Conservation (phyloP, 2,113 vertebrate species). For the Epinephelus lanceolatus region DNA sequence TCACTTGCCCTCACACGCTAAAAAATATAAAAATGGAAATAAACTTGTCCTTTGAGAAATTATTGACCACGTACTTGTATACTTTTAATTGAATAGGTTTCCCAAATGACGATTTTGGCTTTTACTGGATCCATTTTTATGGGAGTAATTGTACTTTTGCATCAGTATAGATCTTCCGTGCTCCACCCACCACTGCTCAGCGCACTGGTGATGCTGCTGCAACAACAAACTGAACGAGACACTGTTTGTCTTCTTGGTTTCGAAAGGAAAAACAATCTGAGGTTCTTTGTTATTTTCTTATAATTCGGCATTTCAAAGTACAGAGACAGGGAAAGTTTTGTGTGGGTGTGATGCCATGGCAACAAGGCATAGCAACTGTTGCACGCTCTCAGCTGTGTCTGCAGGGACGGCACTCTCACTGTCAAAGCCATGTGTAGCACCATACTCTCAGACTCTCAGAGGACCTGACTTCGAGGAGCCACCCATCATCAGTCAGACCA, state of each 20-base stretch:
- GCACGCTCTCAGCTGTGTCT: constrained; percentile 48
- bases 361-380: constrained; percentile 52
- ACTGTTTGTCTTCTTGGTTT: not conserved
- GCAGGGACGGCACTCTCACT: constrained; percentile 39
- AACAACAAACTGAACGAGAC: not conserved
- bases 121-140: no score
- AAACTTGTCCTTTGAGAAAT: no score
- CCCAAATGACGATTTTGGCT: no score
- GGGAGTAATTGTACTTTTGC: no score
- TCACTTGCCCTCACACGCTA: no score
- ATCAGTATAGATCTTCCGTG: no score
- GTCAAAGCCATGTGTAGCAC: constrained; percentile 69
- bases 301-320: not conserved
- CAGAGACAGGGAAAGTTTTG: not conserved
- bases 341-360: constrained; percentile 24
- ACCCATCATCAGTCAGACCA: constrained; percentile 10
- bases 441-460: constrained; percentile 16
- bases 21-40: no score
- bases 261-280: not conserved
- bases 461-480: constrained; percentile 43
- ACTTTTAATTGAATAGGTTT: no score
- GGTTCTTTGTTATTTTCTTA: not conserved
- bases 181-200: no score
- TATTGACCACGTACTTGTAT: no score
- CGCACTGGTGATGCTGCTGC: not conserved